Evolutionary conservation across 2,888 invertebrate genomes (phyloP).

Genomic region (Crossocerus cetratus): DNA sequence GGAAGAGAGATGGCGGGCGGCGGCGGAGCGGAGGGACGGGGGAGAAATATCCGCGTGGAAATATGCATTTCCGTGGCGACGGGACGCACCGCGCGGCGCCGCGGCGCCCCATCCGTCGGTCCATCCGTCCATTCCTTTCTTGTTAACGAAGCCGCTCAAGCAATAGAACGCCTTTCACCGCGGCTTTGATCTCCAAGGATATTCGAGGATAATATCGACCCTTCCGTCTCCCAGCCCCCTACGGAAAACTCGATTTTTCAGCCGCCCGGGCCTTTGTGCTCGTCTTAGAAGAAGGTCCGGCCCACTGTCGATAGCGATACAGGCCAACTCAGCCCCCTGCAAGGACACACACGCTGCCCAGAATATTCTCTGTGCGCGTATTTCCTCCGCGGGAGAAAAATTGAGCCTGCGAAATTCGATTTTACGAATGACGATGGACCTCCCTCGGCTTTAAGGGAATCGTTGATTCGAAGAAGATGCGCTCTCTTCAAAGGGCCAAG

Average conservation of each 20-base stretch:
- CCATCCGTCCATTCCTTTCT: conserved; percentile 28
- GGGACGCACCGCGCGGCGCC: too few species aligned
- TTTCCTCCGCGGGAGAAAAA: not conserved
- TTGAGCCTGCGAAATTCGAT: conserved; percentile 11
- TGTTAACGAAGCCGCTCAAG: conserved; percentile 61
- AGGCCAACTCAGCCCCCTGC: not conserved
- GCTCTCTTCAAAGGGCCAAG: not conserved
- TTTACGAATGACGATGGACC: conserved; percentile 15
- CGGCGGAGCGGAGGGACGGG: not conserved
- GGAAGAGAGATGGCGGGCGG: not conserved
- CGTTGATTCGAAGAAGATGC: not conserved
- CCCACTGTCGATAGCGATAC: too few species aligned
- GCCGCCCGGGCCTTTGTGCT: not conserved
- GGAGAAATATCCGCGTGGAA: conserved; percentile 18
- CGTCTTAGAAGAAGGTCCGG: too few species aligned
- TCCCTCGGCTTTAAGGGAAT: conserved; percentile 8
- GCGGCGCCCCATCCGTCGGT: not conserved
- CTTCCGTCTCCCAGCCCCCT: conserved; percentile 37
- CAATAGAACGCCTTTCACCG: conserved; percentile 58
- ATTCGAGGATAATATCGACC: conserved; percentile 57
- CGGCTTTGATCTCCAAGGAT: conserved; percentile 58
- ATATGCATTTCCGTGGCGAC: conserved; percentile 12
- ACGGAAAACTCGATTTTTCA: conserved; percentile 53
- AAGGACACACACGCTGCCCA: not conserved
- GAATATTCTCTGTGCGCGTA: not conserved